Conservation (phyloP, 2,797 vertebrate species). For the Trachops cirrhosus region DNA sequence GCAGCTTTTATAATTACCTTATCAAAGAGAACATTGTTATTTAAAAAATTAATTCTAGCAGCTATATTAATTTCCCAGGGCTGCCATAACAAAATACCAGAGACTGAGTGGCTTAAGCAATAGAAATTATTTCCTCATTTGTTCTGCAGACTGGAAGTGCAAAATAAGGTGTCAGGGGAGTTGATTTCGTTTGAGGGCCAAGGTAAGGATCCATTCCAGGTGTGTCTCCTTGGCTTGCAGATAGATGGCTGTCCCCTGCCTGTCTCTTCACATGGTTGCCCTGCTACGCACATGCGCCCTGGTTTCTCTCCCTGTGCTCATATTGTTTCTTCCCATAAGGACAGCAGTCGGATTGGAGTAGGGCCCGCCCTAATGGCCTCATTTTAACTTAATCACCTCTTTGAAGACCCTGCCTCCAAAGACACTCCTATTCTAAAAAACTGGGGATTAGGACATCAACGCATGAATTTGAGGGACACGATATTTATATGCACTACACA, state of each 20-base stretch:
- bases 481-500: neutral
- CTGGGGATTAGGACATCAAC: neutral
- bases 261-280: neutral
- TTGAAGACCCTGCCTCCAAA: neutral
- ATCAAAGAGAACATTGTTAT: neutral
- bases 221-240: neutral
- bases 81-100: neutral
- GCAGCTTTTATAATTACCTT: neutral
- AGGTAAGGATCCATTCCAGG: too few relatives aligned
- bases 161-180: neutral
- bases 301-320: neutral
- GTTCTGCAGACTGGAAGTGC: neutral
- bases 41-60: neutral
- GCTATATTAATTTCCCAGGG: neutral
- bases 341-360: neutral
- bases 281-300: neutral
- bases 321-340: neutral
- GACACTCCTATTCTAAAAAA: neutral
- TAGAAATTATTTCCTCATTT: neutral
- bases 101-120: neutral
- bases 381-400: neutral
- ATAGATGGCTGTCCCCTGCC: fast-evolving
- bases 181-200: neutral
- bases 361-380: neutral
- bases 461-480: neutral